Conservation (phyloP, 2,797 vertebrate genomes). For the Sphenopsis melanotis region DNA sequence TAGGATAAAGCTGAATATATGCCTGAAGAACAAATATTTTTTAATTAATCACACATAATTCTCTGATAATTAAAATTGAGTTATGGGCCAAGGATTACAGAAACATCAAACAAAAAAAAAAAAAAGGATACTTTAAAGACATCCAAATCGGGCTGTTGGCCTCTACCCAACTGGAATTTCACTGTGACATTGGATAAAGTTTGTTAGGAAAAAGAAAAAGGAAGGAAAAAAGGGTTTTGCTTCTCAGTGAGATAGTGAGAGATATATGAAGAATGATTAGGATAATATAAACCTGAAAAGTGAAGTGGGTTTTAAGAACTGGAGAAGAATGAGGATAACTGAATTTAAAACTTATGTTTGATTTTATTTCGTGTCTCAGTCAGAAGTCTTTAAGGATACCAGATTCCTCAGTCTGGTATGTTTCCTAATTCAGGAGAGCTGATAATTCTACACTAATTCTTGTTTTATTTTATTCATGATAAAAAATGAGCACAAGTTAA, state of each 20-base stretch:
- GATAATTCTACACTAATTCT: not conserved
- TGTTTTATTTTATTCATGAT: not conserved
- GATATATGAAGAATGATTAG: not conserved
- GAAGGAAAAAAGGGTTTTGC: not conserved
- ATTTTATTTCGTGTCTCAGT: not conserved
- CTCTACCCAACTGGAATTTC: not conserved
- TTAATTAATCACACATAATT: not conserved
- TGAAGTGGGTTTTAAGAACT: not conserved
- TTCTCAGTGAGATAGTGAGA: not conserved
- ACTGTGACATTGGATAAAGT: not conserved
- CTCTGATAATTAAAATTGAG: not conserved
- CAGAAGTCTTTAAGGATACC: not conserved
- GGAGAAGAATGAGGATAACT: not conserved
- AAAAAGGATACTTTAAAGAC: not conserved
- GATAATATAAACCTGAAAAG: not conserved
- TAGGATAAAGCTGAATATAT: not conserved
- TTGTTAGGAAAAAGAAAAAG: not conserved
- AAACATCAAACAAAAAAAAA: not conserved
- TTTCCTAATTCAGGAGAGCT: not conserved
- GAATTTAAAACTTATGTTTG: not conserved
- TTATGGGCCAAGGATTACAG: not conserved
- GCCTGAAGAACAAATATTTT: not conserved
- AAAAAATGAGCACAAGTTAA: not conserved
- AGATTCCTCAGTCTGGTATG: not conserved
- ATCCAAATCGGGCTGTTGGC: not conserved